Evolutionary conservation across 2,888 invertebrate genomes (phyloP), one percentile per base, ranked within the genome.

Genomic region (Escarpia spicata): DNA sequence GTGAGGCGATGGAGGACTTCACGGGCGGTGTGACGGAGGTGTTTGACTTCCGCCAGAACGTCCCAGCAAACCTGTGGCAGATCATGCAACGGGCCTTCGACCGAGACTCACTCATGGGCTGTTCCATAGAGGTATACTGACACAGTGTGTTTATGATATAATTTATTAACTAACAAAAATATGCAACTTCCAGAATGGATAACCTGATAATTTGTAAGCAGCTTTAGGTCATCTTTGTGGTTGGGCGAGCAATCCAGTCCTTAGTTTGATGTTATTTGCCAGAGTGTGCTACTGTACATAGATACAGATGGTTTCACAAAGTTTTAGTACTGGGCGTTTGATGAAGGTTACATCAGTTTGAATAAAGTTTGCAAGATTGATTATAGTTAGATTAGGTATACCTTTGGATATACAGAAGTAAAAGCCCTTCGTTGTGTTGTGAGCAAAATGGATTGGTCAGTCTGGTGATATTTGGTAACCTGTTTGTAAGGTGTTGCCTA

Each of bases 1-100:
- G 98, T 95, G 99, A 99, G 96, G 99, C 99, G 0, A 98, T 99
- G 98, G 99, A 99, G 96, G 99, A 99, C 97, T 99, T 99, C 96
- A 99, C 99, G 0, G 97, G 96, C 52, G 96, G 96, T 94, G 95
- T 96, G 43, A 95, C 95, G 4, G 96, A 96, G 94, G 94, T 95
- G 93, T 95, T 95, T 93, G 96, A 96, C 93, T 95, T 96, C 91
- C 92, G 93, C 3, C 92, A 94, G 89, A 94, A 95, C 8, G 93
- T 95, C 1, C 95, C 95, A 12, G 93, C 94, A 0, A 95, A 96
- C 92, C 94, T 96, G 92, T 95, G 96, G 91, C 94, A 94, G 43
- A 96, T 96, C 92, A 95, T 96, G 96, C 96, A 98, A 93, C 99
- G 99, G 96, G 99, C 99, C 0, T 98, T 98, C 95, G 98, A 99